phyloP scores from a whole-genome alignment of 2,113 vertebrate genomes.

The Prionailurus bengalensis region DNA sequence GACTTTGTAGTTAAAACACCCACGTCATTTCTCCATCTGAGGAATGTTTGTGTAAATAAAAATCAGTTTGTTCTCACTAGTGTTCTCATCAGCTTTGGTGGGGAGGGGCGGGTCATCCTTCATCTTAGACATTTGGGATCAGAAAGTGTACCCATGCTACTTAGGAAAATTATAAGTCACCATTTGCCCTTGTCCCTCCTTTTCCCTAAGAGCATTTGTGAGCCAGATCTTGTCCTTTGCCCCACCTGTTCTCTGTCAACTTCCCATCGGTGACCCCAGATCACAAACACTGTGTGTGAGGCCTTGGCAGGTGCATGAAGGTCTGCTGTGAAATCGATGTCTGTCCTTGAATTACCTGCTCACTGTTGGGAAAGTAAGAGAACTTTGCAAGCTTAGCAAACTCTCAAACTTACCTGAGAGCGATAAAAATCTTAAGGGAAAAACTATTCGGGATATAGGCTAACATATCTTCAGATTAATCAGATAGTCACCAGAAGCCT shows the following conservation, averaged over 20 bases:
- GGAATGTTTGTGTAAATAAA: constrained; percentile 47
- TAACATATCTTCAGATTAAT: constrained; percentile 76
- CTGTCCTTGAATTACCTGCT: constrained; percentile 23
- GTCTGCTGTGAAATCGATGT: neutral
- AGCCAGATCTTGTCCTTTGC: neutral
- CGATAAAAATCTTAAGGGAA: constrained; percentile 71
- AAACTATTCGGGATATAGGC: constrained; percentile 67
- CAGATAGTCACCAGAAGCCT: constrained; percentile 66
- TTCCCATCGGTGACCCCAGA: neutral
- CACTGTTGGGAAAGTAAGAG: constrained; percentile 45
- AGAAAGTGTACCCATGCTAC: neutral
- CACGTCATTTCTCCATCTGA: constrained; percentile 51
- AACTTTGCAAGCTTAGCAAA: constrained; percentile 68
- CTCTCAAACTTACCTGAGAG: constrained; percentile 24
- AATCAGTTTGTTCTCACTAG: neutral
- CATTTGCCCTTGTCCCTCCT: neutral
- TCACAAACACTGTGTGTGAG: constrained; percentile 12
- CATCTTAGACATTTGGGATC: neutral
- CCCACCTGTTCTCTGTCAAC: neutral
- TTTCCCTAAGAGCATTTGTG: neutral
- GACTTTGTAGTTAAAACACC: neutral
- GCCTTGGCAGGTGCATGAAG: neutral
- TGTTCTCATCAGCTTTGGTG: neutral
- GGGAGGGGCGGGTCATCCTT: neutral
- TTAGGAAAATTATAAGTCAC: neutral